These are phyloP conservation scores for Ctenopoma multispine DNA, from an alignment of 2,797 vertebrate species.

Conservation along the genomic window DNA sequence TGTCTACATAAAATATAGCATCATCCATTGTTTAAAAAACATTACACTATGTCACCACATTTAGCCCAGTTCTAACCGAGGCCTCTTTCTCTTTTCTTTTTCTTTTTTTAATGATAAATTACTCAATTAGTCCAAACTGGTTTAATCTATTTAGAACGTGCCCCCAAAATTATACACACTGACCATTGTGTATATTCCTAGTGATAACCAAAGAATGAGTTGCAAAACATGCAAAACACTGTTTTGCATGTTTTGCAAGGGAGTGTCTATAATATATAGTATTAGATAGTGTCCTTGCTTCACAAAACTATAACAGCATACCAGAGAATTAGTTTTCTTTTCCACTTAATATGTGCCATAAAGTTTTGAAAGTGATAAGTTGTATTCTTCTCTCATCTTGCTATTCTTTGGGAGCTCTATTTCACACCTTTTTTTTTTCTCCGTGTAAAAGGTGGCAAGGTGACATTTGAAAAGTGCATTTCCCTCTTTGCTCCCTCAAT, in stretches of 20 bases:
- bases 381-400: slow-evolving; percentile 24
- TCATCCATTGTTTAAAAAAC: too few relatives aligned
- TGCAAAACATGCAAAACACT: too few relatives aligned
- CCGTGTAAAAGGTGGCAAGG: slow-evolving; percentile 66
- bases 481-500: slow-evolving; percentile 71
- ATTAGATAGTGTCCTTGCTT: not conserved
- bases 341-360: slow-evolving; percentile 14
- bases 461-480: slow-evolving; percentile 84
- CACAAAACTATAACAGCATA: slow-evolving; percentile 6
- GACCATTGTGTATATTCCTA: not conserved
- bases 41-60: too few relatives aligned
- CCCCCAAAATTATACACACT: too few relatives aligned
- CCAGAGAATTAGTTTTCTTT: slow-evolving; percentile 9
- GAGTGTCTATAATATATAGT: too few relatives aligned
- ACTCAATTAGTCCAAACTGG: too few relatives aligned
- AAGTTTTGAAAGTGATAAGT: slow-evolving; percentile 38
- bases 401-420: slow-evolving; percentile 41
- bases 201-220: not conserved
- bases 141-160: too few relatives aligned
- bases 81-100: too few relatives aligned
- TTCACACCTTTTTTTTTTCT: slow-evolving; percentile 53
- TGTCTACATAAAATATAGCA: too few relatives aligned
- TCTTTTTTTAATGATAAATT: too few relatives aligned
- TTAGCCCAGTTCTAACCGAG: too few relatives aligned
- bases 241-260: too few relatives aligned